Conservation (phyloP, 2,888 invertebrate genomes). For the Conops quadrifasciatus region DNA sequence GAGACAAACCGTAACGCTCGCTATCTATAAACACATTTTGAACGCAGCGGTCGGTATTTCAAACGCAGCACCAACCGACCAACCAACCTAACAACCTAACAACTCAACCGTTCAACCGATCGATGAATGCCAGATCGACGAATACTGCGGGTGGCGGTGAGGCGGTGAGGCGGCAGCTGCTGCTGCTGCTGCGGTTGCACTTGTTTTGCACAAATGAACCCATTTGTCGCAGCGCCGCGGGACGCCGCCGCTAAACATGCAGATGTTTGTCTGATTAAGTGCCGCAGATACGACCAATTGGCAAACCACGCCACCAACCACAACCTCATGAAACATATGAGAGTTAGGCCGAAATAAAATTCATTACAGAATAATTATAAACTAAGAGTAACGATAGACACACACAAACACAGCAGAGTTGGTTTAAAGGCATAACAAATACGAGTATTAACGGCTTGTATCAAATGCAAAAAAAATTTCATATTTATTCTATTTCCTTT, state of each 20-base stretch:
- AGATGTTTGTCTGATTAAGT: constrained; percentile 29
- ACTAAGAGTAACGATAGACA: neutral
- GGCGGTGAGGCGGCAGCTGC: too few relatives aligned
- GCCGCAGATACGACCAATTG: neutral
- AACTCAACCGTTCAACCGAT: too few relatives aligned
- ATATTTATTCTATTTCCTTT: too few relatives aligned
- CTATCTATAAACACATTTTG: too few relatives aligned
- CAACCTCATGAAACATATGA: neutral
- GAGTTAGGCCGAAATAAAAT: neutral
- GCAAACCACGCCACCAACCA: neutral
- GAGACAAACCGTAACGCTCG: too few relatives aligned
- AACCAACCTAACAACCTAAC: too few relatives aligned
- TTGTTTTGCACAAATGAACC: constrained; percentile 32
- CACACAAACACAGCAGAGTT: too few relatives aligned
- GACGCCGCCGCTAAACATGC: constrained; percentile 24
- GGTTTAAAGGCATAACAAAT: too few relatives aligned
- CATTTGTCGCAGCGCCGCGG: constrained; percentile 32
- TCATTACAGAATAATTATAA: neutral
- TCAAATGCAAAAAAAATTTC: too few relatives aligned
- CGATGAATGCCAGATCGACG: neutral
- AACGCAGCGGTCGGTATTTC: too few relatives aligned
- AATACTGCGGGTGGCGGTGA: neutral
- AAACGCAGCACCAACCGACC: too few relatives aligned
- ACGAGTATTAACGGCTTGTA: too few relatives aligned
- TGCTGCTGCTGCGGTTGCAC: constrained; percentile 5